Percentiles rank a stretch among this genome's conserved stretches.
Evolutionary conservation across 2,888 invertebrate genomes (phyloP).

Genomic region (Hirudinaria manillensis): DNA sequence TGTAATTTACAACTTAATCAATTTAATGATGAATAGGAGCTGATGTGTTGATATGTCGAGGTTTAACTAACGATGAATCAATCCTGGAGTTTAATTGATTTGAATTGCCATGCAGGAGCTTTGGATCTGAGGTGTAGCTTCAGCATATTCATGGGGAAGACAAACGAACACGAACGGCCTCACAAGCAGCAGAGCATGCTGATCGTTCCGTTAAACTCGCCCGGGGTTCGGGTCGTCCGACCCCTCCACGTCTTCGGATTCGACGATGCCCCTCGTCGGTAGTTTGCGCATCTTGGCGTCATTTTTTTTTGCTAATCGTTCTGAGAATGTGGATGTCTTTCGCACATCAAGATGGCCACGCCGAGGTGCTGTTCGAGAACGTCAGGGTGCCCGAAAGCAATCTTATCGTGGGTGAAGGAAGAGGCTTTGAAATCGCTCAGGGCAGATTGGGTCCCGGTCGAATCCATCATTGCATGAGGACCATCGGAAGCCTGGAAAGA

Average conservation of each 20-base stretch:
- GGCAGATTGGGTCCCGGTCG: conserved; percentile 57
- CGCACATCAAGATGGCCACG: conserved; percentile 51
- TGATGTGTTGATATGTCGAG: too few relatives aligned
- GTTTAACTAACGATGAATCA: too few relatives aligned
- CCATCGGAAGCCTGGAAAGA: conserved; percentile 55
- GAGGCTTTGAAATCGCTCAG: conserved; percentile 58
- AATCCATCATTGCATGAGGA: conserved; percentile 58
- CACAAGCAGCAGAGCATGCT: conserved; percentile 57
- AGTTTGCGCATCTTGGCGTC: not conserved
- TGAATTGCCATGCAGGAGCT: conserved; percentile 45
- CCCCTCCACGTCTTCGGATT: conserved; percentile 55
- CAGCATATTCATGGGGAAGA: conserved; percentile 57
- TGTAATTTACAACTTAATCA: too few relatives aligned
- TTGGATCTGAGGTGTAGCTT: conserved; percentile 55
- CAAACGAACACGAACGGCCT: conserved; percentile 45
- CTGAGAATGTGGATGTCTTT: not conserved
- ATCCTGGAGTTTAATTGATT: too few relatives aligned
- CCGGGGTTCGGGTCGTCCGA: conserved; percentile 54
- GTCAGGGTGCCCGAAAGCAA: conserved; percentile 55
- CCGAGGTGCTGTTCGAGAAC: conserved; percentile 56
- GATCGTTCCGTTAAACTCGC: conserved; percentile 56
- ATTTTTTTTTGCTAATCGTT: not conserved
- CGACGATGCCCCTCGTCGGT: conserved; percentile 54
- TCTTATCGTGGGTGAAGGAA: conserved; percentile 56
- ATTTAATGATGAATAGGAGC: not conserved